phyloP scores from a whole-genome alignment of 2,113 vertebrate species.

The Pangasianodon gigas region DNA sequence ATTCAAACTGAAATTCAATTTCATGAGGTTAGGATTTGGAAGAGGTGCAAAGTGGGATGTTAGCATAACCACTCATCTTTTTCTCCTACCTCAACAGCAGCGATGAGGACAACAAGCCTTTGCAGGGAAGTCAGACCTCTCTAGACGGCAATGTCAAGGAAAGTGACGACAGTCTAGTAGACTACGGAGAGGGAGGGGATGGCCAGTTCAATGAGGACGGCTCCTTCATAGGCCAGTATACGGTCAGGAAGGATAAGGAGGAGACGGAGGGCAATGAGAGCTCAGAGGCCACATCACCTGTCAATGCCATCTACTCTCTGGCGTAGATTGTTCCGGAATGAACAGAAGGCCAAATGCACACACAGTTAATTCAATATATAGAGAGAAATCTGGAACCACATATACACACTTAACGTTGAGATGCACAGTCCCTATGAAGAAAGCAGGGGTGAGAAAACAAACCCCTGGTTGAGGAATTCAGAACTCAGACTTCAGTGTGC shows the following conservation, averaged over 20 bases:
- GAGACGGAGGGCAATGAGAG: slow-evolving; percentile 98
- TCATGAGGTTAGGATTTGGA: neutral
- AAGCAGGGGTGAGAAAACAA: slow-evolving; percentile 34
- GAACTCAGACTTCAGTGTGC: slow-evolving; percentile 70
- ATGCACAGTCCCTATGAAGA: slow-evolving; percentile 48
- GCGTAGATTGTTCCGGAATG: slow-evolving; percentile 72
- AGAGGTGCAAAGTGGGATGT: neutral
- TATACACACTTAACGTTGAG: slow-evolving; percentile 43
- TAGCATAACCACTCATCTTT: neutral
- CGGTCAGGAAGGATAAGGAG: slow-evolving; percentile 98
- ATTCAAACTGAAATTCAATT: neutral
- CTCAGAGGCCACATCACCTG: slow-evolving; percentile 94
- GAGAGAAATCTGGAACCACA: slow-evolving; percentile 52
- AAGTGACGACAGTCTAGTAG: slow-evolving; percentile 96
- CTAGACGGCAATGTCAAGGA: slow-evolving; percentile 95
- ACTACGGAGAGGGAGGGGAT: slow-evolving; percentile 94
- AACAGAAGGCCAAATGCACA: slow-evolving; percentile 48
- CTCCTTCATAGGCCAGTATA: slow-evolving; percentile 98
- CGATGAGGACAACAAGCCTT: slow-evolving; percentile 97
- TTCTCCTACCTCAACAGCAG: slow-evolving; percentile 71
- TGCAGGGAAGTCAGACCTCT: slow-evolving; percentile 96
- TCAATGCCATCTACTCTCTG: slow-evolving; percentile 96
- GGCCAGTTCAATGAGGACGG: slow-evolving; percentile 98
- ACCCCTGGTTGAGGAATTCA: slow-evolving; percentile 39
- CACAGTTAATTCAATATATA: slow-evolving; percentile 51